These are phyloP conservation scores for Florisuga fusca DNA, from an alignment of 2,797 vertebrate genomes.

Conservation along the genomic window DNA sequence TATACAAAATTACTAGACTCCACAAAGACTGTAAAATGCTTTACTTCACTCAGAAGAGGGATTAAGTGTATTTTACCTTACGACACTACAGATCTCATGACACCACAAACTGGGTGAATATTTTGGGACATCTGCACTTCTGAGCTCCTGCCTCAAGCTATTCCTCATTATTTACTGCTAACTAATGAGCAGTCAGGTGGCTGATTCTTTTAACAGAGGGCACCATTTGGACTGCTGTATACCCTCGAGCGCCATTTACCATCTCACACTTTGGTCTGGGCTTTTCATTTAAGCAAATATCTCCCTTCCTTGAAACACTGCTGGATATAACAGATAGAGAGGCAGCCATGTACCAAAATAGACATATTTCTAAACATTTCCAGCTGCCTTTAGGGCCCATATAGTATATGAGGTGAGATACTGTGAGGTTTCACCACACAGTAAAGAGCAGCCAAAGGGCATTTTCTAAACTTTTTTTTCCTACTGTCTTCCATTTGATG, in stretches of 20 bases:
- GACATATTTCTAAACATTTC: slow-evolving; percentile 77
- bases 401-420: slow-evolving; percentile 80
- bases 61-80: slow-evolving; percentile 62
- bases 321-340: slow-evolving; percentile 58
- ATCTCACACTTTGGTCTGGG: slow-evolving; percentile 62
- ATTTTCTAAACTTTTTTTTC: slow-evolving; percentile 73
- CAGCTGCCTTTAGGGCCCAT: slow-evolving; percentile 76
- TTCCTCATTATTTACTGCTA: slow-evolving; percentile 68
- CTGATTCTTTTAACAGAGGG: slow-evolving; percentile 64
- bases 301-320: slow-evolving; percentile 46
- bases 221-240: slow-evolving; percentile 40
- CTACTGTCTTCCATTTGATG: slow-evolving; percentile 79
- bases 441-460: slow-evolving; percentile 79
- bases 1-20: slow-evolving; percentile 52
- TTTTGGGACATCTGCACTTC: slow-evolving; percentile 48
- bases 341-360: slow-evolving; percentile 61
- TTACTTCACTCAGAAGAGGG: slow-evolving; percentile 66
- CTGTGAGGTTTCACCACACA: slow-evolving; percentile 75
- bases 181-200: slow-evolving; percentile 69
- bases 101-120: slow-evolving; percentile 44
- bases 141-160: slow-evolving; percentile 58
- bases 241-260: slow-evolving; percentile 57
- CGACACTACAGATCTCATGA: slow-evolving; percentile 66
- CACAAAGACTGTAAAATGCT: slow-evolving; percentile 57
- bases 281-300: slow-evolving; percentile 72